phyloP scores from a whole-genome alignment of 2,888 invertebrate species.

The Nematopogon swammerdamellus region DNA sequence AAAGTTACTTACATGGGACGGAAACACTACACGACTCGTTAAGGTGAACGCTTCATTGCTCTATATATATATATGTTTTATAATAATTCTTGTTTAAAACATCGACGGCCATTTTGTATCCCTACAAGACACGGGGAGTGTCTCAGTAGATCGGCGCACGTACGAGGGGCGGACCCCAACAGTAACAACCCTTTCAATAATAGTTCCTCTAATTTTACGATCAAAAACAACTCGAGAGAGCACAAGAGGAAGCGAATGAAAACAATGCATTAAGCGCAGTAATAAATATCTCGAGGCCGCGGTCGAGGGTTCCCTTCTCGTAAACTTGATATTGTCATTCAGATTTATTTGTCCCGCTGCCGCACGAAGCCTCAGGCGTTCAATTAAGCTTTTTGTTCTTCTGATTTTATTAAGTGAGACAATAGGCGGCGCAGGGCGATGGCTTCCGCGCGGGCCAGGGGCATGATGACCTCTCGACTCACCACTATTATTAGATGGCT shows the following conservation, averaged over 20 bases:
- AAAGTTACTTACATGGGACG: no score
- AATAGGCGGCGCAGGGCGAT: neutral
- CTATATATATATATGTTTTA: no score
- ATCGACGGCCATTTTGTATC: neutral
- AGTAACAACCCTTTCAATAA: neutral
- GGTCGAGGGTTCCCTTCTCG: conserved; percentile 10
- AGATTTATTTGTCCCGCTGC: conserved; percentile 33
- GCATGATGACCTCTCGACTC: no score
- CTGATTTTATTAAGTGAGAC: neutral
- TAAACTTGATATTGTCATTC: conserved; percentile 36
- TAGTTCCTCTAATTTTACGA: neutral
- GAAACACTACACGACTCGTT: no score
- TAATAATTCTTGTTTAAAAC: neutral
- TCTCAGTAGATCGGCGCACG: no score
- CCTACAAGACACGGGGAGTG: neutral
- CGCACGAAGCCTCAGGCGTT: conserved; percentile 15
- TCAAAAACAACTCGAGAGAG: neutral
- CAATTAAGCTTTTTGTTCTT: neutral
- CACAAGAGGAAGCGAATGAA: neutral
- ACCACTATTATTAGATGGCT: no score
- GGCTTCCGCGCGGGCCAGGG: no score
- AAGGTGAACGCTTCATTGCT: no score
- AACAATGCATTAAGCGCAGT: neutral
- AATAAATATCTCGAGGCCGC: neutral
- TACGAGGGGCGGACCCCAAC: neutral